These are phyloP conservation scores for Botrylloides violaceus DNA, from an alignment of 23 tunicate species.

Conservation along the genomic window DNA sequence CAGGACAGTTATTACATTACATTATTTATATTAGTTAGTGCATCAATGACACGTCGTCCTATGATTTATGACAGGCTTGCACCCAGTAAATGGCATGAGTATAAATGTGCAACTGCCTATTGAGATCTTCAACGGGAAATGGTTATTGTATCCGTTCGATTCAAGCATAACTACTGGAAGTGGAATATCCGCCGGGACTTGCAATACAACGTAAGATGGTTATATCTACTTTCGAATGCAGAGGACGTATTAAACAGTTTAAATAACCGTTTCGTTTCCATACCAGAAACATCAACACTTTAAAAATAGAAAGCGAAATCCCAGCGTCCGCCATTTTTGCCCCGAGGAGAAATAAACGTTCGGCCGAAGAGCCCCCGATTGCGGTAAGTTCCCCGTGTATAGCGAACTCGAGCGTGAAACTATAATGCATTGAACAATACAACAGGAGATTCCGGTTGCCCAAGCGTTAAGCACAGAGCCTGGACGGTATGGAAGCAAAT, in stretches of 20 bases:
- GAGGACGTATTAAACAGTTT: no score
- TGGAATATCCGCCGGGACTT: conserved; percentile 27
- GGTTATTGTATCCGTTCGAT: conserved; percentile 65
- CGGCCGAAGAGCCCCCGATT: background rate
- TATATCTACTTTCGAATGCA: no score
- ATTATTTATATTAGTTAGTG: background rate
- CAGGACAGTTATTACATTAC: background rate
- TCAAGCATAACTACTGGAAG: conserved; percentile 41
- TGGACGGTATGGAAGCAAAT: conserved; percentile 7
- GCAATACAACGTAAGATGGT: conserved; percentile 20
- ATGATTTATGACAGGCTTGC: conserved; percentile 22
- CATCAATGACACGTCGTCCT: background rate
- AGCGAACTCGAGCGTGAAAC: background rate
- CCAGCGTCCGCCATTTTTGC: background rate
- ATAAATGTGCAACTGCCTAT: conserved; percentile 44
- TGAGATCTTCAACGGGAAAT: conserved; percentile 79
- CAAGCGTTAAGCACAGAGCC: conserved; percentile 13
- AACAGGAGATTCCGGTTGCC: background rate
- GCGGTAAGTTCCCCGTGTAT: background rate
- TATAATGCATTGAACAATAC: background rate
- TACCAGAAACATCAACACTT: background rate
- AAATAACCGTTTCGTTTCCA: no score
- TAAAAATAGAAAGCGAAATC: background rate
- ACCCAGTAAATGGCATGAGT: conserved; percentile 20
- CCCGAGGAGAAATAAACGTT: background rate